Base-by-base conservation (phyloP, 2,888 invertebrate species). In the Drosophila borborema region DNA sequence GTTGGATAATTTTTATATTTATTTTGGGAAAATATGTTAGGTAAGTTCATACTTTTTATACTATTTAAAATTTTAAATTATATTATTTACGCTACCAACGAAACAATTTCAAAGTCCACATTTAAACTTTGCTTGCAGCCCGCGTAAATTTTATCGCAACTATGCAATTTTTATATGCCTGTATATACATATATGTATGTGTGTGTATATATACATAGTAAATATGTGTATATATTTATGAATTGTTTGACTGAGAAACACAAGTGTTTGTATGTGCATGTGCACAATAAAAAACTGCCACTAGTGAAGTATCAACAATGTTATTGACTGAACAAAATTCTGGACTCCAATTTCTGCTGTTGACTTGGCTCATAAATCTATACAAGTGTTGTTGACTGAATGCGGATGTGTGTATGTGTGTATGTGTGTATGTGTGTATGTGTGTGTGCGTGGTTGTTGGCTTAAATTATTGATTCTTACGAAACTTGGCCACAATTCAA, bases 271-370 rank as follows among this genome's bases (percentile, higher is more conserved):
- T 54, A 51, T 46, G 71, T 58, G 59, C 43, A 14, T 58, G 67
- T 45, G 23, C 49, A 46, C 46, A 56, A 70, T 56, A 74, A 63
- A 67, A 60, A 76, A 49, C 40, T 38, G 66, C 28, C 53, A 60
- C 53, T 77, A 82, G 77, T 77, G 72, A 63, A 80, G 77, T 72
- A 75, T 73, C 73, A 82, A 81, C 82, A 80, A 74, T 82, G 67
- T 76, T 72, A 81, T 82, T 75, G 75, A 82, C 78, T 75, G 75
- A 69, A 72, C 62, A 65, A 73, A 80, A 73, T 65, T 59, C 73
- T 63, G 55, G 45, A 45, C 43, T 49, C 34, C 14, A 45, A 54
- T 55, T 48, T 55, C 74, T 68, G 76, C 49, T 73, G 76, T 76
- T 79, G 76, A 78, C 68, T 79, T 67, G 67, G 65, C 76, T 72